Conservation (phyloP, 2,113 vertebrate genomes). For the Hippolais icterina region DNA sequence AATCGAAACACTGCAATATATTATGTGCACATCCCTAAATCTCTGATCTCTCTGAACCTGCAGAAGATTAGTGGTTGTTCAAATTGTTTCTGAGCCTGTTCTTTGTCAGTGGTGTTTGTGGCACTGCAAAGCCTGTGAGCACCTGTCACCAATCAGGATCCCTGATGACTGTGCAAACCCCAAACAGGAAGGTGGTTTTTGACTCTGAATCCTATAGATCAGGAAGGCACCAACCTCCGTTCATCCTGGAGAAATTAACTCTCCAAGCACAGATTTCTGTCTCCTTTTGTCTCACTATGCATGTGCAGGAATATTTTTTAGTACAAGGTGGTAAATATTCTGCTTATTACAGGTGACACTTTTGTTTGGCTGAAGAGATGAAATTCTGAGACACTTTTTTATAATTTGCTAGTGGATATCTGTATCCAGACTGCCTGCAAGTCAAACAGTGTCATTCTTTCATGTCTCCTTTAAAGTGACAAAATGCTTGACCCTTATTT, state of each 20-base stretch:
- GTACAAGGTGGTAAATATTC: background rate
- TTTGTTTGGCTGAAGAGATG: background rate
- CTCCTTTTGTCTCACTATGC: background rate
- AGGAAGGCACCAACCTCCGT: background rate
- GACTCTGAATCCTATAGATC: rapidly evolving
- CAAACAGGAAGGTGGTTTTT: background rate
- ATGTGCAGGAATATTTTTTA: background rate
- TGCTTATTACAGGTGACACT: background rate
- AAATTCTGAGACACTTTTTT: background rate
- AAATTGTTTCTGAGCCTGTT: background rate
- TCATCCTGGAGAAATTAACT: background rate
- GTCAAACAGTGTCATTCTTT: background rate
- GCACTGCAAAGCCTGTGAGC: background rate
- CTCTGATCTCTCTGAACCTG: background rate
- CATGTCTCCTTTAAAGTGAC: background rate
- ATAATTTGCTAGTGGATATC: background rate
- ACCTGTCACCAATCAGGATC: background rate
- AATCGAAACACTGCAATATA: background rate
- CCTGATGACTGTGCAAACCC: background rate
- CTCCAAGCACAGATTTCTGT: background rate
- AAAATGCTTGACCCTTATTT: background rate
- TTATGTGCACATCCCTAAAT: background rate
- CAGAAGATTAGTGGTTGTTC: background rate
- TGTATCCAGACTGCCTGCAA: background rate
- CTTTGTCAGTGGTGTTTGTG: background rate